Evolutionary conservation across 2,113 vertebrate species (phyloP), one percentile per base, ranked within the genome.

Genomic region (Corynorhinus townsendii): DNA sequence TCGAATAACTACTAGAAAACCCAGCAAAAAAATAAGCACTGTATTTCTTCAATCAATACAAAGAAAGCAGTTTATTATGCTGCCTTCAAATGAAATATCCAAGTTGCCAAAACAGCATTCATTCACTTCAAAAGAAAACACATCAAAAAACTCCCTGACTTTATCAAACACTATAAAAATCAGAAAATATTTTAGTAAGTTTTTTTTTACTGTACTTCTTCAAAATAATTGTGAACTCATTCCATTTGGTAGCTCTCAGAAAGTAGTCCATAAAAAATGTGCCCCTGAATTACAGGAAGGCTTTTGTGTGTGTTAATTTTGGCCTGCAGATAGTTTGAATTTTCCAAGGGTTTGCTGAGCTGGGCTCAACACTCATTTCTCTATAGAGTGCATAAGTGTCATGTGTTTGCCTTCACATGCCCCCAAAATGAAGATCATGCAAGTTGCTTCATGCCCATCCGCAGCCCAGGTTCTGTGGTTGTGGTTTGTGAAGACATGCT

Each of bases 41-140:
- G 97, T 98, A 98, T 98, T 98, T 98, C 97, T 98, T 98, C 96
- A 98, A 98, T 99, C 98, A 98, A 99, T 98, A 98, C 96, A 97
- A 98, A 98, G 98, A 96, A 98, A 98, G 95, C 96, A 96, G 90
- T 98, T 98, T 98, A 98, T 98, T 98, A 98, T 97, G 96, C 97
- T 98, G 71, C 89, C 96, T 98, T 98, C 97, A 96, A 98, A 98
- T 98, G 97, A 98, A 98, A 97, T 98, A 98, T 97, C 97, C 98
- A 98, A 97, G 96, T 98, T 97, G 93, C 97, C 97, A 96, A 96
- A 97, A 95, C 88, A 54, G 77, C 83, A 95, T 94, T 97, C 97
- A 87, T 97, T 97, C 95, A 89, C 49, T 90, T 96, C 97, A 91
- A 97, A 96, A 97, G 94, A 90, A 96, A 64, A 89, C 91, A 94